phyloP scores from a whole-genome alignment of 2,113 vertebrate genomes.

The Mormyrus iriodes region DNA sequence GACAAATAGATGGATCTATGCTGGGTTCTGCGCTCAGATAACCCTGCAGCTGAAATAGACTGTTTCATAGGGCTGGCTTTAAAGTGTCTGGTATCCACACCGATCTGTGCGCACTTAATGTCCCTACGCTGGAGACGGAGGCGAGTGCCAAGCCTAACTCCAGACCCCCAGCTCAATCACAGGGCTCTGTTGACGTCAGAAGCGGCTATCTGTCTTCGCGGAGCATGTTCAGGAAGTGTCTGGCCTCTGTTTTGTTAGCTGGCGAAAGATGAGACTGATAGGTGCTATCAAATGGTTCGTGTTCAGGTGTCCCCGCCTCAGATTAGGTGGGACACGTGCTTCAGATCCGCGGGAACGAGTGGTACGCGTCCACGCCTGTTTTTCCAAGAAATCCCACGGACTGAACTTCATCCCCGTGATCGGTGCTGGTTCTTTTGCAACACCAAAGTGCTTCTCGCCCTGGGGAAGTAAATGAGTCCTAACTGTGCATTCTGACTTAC shows the following conservation, averaged over 20 bases:
- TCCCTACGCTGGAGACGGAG: neutral
- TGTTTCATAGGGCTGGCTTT: neutral
- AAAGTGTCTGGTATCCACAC: neutral
- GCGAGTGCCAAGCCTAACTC: neutral
- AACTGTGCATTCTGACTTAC: constrained; percentile 4
- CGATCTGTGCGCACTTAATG: neutral
- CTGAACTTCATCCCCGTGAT: constrained; percentile 2
- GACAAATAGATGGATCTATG: neutral
- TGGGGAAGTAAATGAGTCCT: constrained; percentile 42
- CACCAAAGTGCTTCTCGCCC: constrained; percentile 27
- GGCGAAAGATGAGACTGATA: constrained; percentile 26
- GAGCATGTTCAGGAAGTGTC: neutral
- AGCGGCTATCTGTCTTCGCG: neutral
- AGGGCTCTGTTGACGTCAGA: neutral
- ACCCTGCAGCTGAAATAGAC: neutral
- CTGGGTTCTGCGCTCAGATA: neutral
- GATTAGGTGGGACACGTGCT: constrained; percentile 30
- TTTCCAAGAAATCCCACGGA: constrained; percentile 18
- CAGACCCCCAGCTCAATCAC: neutral
- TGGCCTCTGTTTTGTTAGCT: neutral
- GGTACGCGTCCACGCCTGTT: constrained; percentile 9
- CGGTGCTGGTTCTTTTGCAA: constrained; percentile 19
- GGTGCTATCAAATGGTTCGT: constrained; percentile 25
- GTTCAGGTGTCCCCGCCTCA: constrained; percentile 19
- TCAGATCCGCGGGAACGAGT: neutral